Evolutionary conservation across 2,888 invertebrate species (phyloP), one percentile per base, ranked within the genome.

Genomic region (Lepidocyrtoides sp.): DNA sequence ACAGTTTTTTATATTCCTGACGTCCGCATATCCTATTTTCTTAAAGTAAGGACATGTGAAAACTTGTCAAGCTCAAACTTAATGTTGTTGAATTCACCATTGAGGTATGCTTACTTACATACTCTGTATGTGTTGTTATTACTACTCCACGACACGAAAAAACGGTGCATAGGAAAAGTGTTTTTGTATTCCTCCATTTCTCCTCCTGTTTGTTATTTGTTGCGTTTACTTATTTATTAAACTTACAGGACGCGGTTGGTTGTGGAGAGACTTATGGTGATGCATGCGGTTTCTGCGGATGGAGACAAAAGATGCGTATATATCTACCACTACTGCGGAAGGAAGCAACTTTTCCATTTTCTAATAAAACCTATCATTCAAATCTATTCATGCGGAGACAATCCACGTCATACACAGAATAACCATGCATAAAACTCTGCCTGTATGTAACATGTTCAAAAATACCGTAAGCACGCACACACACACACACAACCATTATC

Each of bases 351-450:
- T 90, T 90, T 86, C 91, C 84, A 85, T 81, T 91, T 81, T 81
- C 79, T 91, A 91, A 91, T 91, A 91, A 86, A 91, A 84, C 91
- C 91, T 91, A 91, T 91, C 91, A 91, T 85, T 85, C 91, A 91
- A 72, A 86, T 12, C 82, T 75, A 91, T 86, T 91, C 86, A 86
- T 81, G 91, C 91, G 36, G 75, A 91, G 86, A 91, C 91, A 91
- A 91, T 91, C 20, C 82, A 81, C 81, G 86, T 86, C 91, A 90
- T 85, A 90, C 79, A 51, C 85, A 90, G 85, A 90, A 85, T 84
- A 79, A 86, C 57, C 57, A 79, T 57, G 79, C 79, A 79, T 20
- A 79, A 54, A 79, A 36, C 75, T 36, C 41, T 23, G 36, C 26
- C 81, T 51, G 20, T 23, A 60, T 51, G 26, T 20, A 72, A 41